These are phyloP conservation scores for Felis chaus DNA, from an alignment of 2,113 vertebrate genomes.

Conservation along the genomic window DNA sequence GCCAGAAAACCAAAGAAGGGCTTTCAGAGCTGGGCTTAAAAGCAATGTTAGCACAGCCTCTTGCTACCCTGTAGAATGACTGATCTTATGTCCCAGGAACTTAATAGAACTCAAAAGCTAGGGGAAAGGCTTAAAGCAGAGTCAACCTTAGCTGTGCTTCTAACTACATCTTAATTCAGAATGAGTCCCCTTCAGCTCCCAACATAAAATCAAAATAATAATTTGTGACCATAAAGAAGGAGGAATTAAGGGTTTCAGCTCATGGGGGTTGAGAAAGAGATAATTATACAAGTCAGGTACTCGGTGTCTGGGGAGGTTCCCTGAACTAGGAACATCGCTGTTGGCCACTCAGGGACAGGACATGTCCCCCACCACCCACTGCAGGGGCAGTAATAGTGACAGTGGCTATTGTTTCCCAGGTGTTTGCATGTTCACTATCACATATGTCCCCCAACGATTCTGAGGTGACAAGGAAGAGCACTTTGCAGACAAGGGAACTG, in stretches of 20 bases:
- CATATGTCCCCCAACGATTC: rapidly evolving
- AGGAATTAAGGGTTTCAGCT: neutral
- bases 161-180: slow-evolving; percentile 39
- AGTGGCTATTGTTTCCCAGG: neutral
- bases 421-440: no score
- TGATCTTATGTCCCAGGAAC: slow-evolving; percentile 28
- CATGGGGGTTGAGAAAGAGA: neutral
- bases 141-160: slow-evolving; percentile 40
- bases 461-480: neutral
- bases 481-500: neutral
- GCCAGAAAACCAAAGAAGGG: slow-evolving; percentile 17
- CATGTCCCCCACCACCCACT: neutral
- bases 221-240: neutral
- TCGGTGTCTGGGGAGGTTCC: neutral
- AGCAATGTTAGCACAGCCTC: slow-evolving; percentile 28
- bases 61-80: slow-evolving; percentile 19
- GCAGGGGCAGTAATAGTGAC: neutral
- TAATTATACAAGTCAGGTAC: neutral
- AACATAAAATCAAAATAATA: neutral
- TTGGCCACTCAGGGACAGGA: neutral
- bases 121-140: neutral
- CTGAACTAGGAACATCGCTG: neutral
- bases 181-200: neutral
- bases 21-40: slow-evolving; percentile 6
- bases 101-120: slow-evolving; percentile 47